Base-by-base conservation (phyloP, 2,797 vertebrate genomes). In the Spheniscus humboldti region DNA sequence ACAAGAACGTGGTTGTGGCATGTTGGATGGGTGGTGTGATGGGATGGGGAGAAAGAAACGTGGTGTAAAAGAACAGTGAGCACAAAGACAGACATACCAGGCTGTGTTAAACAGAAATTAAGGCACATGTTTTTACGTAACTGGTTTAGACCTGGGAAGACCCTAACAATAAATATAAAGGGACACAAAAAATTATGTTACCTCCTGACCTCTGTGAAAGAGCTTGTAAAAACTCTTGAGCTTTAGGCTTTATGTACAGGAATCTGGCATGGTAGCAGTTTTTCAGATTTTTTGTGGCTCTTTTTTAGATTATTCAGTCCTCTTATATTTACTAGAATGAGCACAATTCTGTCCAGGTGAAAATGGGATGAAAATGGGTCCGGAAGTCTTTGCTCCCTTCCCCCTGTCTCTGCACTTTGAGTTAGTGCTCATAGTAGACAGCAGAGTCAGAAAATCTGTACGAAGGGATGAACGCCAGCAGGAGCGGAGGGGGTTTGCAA, bases 31-130 rank as follows among this genome's bases (percentile, higher is more conserved):
- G 43, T 22, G 22, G 63, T 77, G 69, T 13, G 20, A 45, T 39
- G 31, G 59, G 12, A 62, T 1, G 7, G 37, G 86, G 62, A 94
- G 66, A 94, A 94, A 96, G 67, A 66, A 87, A 75, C 28, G 76
- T 0, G 1, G 11, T 52, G 33, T 67, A 45, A 96, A 89, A 93
- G 66, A 89, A 73, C 48, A 55, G 16, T 4, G 15, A 75, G 41
- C 30, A 82, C 27, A 69, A 94, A 92, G 55, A 17, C 30, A 77
- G 50, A 64, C 11, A 16, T 28, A 62, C 17, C 30, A 56, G 19
- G 18, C 16, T 60, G 68, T 64, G 39, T 56, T n/a, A 47, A 87
- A 90, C 41, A 62, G 30, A 59, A 76, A 77, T 39, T 16, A 60
- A 86, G 27, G 15, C 30, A 52, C 3, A 3, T 0, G 1, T 15